Evolutionary conservation across 1,140 invertebrate species (phyloP), one percentile per base, ranked within the genome.

Genomic region (Drosophila sp.): DNA sequence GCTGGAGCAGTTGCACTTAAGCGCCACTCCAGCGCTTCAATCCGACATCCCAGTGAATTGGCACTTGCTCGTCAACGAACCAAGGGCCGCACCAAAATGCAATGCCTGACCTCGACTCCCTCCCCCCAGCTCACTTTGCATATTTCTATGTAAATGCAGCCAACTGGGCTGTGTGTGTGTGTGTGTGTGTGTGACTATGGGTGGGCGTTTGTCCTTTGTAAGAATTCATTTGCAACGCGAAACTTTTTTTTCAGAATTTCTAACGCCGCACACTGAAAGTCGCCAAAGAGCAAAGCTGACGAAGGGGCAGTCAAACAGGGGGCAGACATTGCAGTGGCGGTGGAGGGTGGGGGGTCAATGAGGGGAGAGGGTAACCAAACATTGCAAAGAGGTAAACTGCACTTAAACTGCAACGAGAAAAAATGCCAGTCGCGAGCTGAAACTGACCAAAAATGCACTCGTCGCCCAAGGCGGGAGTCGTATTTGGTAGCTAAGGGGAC

Each of bases 161-260:
- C 79, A 9, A 18, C 18, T 29, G 32, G 45, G 6, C 36, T 70
- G 56, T 72, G 79, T 63, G 61, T 48, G 78, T 41, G 57, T 25
- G 58, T 48, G 61, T 41, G 56, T 67, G 38, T 63, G 67, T 41
- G 34, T 34, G 41, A 16, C 34, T 41, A 40, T 57, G 72, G 36
- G 62, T 48, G 81, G 64, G 48, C 34, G 76, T 78, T 40, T 72
- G 79, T 86, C 82, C 82, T 87, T 87, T 86, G 82, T 86, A 86
- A 86, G 82, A 89, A 89, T 89, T 89, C 76, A 89, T 89, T 89
- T 89, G 73, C 84, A 80, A 71, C 65, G 79, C 83, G 73, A 72
- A 89, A 83, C 83, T 89, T 89, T 89, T 89, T 89, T 89, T 87
- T 83, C 84, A 73, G 50, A 89, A 89, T 89, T 89, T 89, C 83